A percentile compares a stretch with the other conserved stretches of the same genome.
These are phyloP conservation scores for Erinaceus europaeus DNA, from an alignment of 2,113 vertebrate genomes.

Conservation along the genomic window DNA sequence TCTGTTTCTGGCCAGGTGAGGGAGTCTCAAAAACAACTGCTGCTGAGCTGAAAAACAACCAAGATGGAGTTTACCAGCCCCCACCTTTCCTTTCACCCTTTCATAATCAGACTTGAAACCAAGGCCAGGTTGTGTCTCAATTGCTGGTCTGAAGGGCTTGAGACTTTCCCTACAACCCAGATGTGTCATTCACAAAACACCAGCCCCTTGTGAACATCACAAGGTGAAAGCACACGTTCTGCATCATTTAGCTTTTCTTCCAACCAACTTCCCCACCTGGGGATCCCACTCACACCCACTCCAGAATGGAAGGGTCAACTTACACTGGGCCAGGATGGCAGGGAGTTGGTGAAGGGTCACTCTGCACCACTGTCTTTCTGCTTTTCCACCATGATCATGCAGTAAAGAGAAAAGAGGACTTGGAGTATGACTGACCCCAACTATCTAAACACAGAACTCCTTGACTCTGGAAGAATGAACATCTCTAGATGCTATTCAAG, in stretches of 20 bases:
- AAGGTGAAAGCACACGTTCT: constrained; percentile 21
- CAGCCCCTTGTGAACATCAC: constrained; percentile 23
- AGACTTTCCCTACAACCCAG: constrained; percentile 17
- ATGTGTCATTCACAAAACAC: constrained; percentile 54
- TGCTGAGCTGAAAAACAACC: not conserved
- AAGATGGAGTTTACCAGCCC: not conserved
- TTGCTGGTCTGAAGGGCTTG: constrained; percentile 7
- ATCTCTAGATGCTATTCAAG: not conserved
- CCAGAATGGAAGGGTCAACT: too few species aligned
- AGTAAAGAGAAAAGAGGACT: not conserved
- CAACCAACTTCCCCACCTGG: not conserved
- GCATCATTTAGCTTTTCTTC: not conserved
- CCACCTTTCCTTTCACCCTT: not conserved
- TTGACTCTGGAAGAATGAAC: not conserved
- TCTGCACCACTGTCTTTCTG: too few species aligned
- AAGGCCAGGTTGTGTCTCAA: constrained; percentile 10
- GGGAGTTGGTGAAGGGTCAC: too few species aligned
- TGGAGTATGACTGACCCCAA: not conserved
- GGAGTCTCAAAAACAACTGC: not conserved
- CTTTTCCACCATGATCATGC: too few species aligned
- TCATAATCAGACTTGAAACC: not conserved
- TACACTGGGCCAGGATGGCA: too few species aligned
- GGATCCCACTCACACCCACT: not conserved
- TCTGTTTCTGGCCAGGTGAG: not conserved
- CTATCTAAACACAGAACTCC: not conserved